A percentile compares a stretch with the other conserved stretches of the same genome.
Evolutionary conservation across 2,888 invertebrate species (phyloP).

Genomic region (Cepaea hortensis): DNA sequence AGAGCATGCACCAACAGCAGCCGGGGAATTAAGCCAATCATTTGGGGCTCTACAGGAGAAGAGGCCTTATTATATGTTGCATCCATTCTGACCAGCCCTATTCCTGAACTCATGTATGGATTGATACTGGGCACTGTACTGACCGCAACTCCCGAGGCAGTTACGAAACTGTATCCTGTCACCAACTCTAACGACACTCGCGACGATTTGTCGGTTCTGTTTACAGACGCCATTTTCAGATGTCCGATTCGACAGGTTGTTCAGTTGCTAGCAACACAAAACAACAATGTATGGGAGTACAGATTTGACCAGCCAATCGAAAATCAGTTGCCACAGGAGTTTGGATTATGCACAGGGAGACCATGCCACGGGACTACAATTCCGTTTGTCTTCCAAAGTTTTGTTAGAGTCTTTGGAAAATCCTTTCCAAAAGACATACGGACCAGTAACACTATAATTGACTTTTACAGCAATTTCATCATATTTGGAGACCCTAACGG

Average conservation of each 20-base stretch:
- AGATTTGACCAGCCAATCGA: background rate
- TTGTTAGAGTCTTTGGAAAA: too few relatives aligned
- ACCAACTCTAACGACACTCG: conserved; percentile 54
- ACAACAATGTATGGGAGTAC: conserved; percentile 48
- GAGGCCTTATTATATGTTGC: conserved; percentile 67
- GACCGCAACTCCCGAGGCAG: conserved; percentile 56
- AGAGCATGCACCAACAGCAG: conserved; percentile 49
- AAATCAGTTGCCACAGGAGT: too few relatives aligned
- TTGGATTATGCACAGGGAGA: too few relatives aligned
- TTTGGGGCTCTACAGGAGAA: conserved; percentile 64
- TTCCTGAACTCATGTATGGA: conserved; percentile 54
- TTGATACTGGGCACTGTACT: conserved; percentile 58
- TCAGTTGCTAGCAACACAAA: conserved; percentile 54
- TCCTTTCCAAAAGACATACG: background rate
- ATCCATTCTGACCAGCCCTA: conserved; percentile 58
- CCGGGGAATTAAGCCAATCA: conserved; percentile 57
- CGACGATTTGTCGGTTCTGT: conserved; percentile 52
- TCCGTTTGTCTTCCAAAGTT: too few relatives aligned
- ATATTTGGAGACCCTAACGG: conserved; percentile 4
- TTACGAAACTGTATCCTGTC: too few relatives aligned
- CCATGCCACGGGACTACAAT: too few relatives aligned
- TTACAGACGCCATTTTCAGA: conserved; percentile 65
- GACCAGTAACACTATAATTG: background rate
- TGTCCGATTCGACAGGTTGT: conserved; percentile 57
- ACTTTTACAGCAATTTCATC: conserved; percentile 17